phyloP scores from a whole-genome alignment of 92 coral and sea anemone species.

The Epizoanthus scotinus region DNA sequence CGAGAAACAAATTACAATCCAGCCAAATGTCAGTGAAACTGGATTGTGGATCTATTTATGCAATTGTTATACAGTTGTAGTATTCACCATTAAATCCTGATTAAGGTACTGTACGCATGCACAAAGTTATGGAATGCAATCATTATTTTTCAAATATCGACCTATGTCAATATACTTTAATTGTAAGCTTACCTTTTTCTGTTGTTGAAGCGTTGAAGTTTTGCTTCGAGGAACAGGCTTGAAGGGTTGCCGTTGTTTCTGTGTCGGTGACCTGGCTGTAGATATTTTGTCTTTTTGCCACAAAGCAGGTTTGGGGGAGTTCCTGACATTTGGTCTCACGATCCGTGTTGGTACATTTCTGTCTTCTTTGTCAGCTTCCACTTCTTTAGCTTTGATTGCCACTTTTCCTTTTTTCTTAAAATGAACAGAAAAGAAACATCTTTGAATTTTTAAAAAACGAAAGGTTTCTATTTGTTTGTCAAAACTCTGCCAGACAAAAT shows the following conservation, averaged over 20 bases:
- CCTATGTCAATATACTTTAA: too few relatives aligned
- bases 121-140: too few relatives aligned
- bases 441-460: too few relatives aligned
- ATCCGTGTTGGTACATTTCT: conserved; percentile 69
- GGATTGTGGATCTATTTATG: too few relatives aligned
- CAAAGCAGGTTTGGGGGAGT: conserved; percentile 83
- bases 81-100: too few relatives aligned
- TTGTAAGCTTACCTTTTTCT: conserved; percentile 68
- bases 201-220: conserved; percentile 61
- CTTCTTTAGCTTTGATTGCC: not conserved
- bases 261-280: conserved; percentile 27
- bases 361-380: conserved; percentile 39
- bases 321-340: conserved; percentile 82
- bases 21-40: too few relatives aligned
- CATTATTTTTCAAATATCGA: too few relatives aligned
- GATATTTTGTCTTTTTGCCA: conserved; percentile 59
- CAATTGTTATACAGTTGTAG: too few relatives aligned
- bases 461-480: too few relatives aligned
- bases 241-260: conserved; percentile 40
- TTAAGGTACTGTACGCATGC: too few relatives aligned
- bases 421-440: not conserved
- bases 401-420: conserved; percentile 30
- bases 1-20: too few relatives aligned
- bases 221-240: conserved; percentile 76
- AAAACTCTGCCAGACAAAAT: too few relatives aligned